These are phyloP conservation scores for Danaus chrysippus DNA, from an alignment of 2,888 invertebrate genomes.

Conservation along the genomic window DNA sequence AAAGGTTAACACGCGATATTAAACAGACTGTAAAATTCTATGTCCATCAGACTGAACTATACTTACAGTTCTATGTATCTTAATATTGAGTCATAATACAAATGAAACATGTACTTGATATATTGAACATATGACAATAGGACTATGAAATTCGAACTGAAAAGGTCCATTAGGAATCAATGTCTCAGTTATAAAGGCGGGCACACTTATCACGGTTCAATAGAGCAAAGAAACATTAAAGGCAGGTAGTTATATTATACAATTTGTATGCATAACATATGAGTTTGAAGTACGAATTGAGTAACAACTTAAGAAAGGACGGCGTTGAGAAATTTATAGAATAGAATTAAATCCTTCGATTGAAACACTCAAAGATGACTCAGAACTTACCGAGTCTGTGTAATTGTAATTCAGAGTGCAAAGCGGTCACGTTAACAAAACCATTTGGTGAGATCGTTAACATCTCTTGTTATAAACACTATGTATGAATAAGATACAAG, in stretches of 20 bases:
- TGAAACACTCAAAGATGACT: slow-evolving; percentile 24
- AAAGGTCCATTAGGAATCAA: slow-evolving; percentile 32
- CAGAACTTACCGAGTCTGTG: not conserved
- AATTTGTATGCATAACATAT: slow-evolving; percentile 27
- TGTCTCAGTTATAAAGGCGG: slow-evolving; percentile 32
- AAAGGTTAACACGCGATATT: too few species aligned
- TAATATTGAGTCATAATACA: slow-evolving; percentile 10
- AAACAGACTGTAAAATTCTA: too few species aligned
- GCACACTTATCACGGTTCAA: slow-evolving; percentile 32
- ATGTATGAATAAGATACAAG: too few species aligned
- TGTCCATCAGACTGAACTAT: too few species aligned
- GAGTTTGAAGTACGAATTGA: slow-evolving; percentile 23
- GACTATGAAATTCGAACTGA: slow-evolving; percentile 16
- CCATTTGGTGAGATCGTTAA: not conserved
- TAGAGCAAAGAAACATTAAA: slow-evolving; percentile 28
- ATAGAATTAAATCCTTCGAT: slow-evolving; percentile 39
- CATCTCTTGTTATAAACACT: too few species aligned
- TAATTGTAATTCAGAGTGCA: not conserved
- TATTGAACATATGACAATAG: slow-evolving; percentile 13
- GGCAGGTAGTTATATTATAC: slow-evolving; percentile 25
- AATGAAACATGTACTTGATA: slow-evolving; percentile 10
- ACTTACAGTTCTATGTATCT: too few species aligned
- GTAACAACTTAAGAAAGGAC: slow-evolving; percentile 27
- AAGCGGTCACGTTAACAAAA: not conserved
- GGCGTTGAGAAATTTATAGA: slow-evolving; percentile 36